These are phyloP conservation scores for Odontocerum albicorne DNA, from an alignment of 2,888 invertebrate genomes.

Conservation along the genomic window DNA sequence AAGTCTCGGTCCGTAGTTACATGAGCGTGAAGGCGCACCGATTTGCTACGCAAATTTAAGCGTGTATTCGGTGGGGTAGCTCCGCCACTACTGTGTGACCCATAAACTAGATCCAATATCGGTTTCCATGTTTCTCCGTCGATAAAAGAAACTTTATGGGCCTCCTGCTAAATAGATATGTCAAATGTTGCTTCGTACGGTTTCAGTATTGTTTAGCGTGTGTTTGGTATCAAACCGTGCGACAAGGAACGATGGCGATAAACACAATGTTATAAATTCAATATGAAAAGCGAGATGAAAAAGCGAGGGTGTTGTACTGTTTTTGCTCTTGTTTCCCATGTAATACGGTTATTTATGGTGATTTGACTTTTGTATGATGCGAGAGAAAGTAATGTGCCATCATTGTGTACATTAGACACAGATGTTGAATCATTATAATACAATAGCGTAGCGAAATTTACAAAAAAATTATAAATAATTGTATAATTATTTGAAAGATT, in stretches of 20 bases:
- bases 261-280: slow-evolving; percentile 25
- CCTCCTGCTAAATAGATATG: slow-evolving; percentile 34
- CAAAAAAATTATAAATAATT: no score
- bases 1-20: background rate
- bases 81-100: slow-evolving; percentile 11
- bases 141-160: slow-evolving; percentile 20
- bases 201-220: slow-evolving; percentile 33
- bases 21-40: slow-evolving; percentile 6
- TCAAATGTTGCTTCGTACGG: slow-evolving; percentile 26
- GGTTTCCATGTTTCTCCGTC: slow-evolving; percentile 16
- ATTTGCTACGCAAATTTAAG: slow-evolving; percentile 30
- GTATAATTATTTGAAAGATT: no score
- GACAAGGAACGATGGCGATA: slow-evolving; percentile 23
- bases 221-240: slow-evolving; percentile 29
- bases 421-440: slow-evolving; percentile 9
- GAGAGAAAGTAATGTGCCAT: slow-evolving; percentile 22
- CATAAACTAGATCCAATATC: slow-evolving; percentile 23
- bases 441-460: no score
- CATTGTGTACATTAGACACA: slow-evolving; percentile 18
- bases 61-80: slow-evolving; percentile 7
- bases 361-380: slow-evolving; percentile 30
- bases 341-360: slow-evolving; percentile 38
- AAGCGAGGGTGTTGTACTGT: slow-evolving; percentile 8
- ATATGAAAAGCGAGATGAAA: slow-evolving; percentile 11
- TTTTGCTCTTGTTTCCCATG: slow-evolving; percentile 47